Evolutionary conservation across 2,888 invertebrate genomes (phyloP).

Genomic region (Xylota segnis): DNA sequence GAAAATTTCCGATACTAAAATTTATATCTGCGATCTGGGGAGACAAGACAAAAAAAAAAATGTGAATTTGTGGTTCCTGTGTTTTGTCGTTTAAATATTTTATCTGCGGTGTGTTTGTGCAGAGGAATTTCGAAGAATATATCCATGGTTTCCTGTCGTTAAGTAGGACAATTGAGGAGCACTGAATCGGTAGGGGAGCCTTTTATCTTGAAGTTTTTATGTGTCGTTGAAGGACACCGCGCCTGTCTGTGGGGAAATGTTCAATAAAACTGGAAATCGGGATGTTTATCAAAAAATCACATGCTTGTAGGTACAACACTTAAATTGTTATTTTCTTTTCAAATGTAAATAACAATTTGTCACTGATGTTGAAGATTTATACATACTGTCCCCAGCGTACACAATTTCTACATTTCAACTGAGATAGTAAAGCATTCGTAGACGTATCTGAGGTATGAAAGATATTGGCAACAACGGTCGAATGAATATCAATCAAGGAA

Average conservation of each 20-base stretch:
- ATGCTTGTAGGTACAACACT: no score
- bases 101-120: slow-evolving; percentile 4
- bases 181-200: background rate
- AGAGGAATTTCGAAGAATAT: background rate
- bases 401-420: no score
- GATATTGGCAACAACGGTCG: no score
- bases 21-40: slow-evolving; percentile 14
- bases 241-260: background rate
- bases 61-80: slow-evolving; percentile 24
- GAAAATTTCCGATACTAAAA: slow-evolving; percentile 21
- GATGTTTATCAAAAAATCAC: background rate
- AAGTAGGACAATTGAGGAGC: slow-evolving; percentile 4
- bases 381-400: no score
- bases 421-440: no score
- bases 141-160: background rate
- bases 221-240: slow-evolving; percentile 3
- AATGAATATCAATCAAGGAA: no score
- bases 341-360: no score
- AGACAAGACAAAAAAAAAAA: background rate
- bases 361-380: no score
- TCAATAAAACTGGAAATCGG: background rate
- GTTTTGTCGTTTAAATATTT: slow-evolving; percentile 23
- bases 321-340: no score
- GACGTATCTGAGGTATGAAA: no score
- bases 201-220: slow-evolving; percentile 4